Evolutionary conservation across 2,888 invertebrate species (phyloP), one percentile per base, ranked within the genome.

Genomic region (Hyposoter dolosus): DNA sequence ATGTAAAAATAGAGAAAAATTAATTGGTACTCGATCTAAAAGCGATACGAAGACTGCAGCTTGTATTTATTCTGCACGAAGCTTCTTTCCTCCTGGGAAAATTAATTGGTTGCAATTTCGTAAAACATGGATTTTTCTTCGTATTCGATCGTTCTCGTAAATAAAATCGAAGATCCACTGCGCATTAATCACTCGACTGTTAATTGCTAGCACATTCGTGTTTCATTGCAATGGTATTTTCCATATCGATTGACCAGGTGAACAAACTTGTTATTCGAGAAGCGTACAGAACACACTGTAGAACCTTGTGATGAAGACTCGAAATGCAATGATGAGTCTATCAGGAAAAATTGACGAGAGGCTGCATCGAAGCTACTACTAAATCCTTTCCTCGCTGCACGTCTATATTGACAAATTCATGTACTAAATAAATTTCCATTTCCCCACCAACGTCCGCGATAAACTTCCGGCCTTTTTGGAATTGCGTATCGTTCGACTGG

Each of bases 181-280:
- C 15, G 40, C 72, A 40, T 35, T 15, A 23, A 68, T 68, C 43
- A 74, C 56, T 5, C 0, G 19, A 32, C 40, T 19, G 9, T 28
- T 40, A 40, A 56, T 74, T 23, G 6, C 40, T 5, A 19, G n/a
- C 35, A 19, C 40, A 32, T 40, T 15, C 6, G 50, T 28, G 28
- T 23, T 40, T 72, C 19, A 19, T 72, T 19, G 53, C 19, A 32
- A 72, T 32, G 28, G 10, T 72, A 35, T 9, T 56, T 56, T 5
- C 3, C 40, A 7, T 43, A 74, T 56, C 56, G 53, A 53, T 35
- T 19, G 45, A 66, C 6, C 74, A 56, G 75, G 75, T 82, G 66
- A 82, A 82, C 53, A 82, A 75, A 82, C 82, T 82, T 75, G 75
- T 82, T 75, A 82, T 75, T 82, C 68, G 45, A 75, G 19, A 28